A percentile compares a stretch with the other conserved stretches of the same genome.
Evolutionary conservation across 1,140 invertebrate genomes (phyloP).

Genomic region (Maniola jurtina): DNA sequence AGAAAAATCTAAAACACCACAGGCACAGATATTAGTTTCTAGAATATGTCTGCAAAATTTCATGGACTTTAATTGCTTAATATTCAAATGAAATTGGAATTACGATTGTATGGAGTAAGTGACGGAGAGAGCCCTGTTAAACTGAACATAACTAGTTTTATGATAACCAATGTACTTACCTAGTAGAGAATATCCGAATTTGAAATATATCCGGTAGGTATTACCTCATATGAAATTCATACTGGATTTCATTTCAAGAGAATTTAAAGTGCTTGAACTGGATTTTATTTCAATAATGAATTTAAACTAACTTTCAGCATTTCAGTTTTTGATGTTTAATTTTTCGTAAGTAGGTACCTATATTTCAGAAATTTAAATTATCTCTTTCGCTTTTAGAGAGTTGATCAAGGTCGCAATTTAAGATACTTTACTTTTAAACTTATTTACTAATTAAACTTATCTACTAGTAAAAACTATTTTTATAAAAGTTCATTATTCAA

Average conservation of each 20-base stretch:
- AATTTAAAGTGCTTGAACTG: neutral
- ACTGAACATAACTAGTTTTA: neutral
- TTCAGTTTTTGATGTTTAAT: neutral
- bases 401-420: neutral
- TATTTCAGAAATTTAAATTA: neutral
- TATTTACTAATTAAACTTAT: too few species aligned
- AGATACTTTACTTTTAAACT: too few species aligned
- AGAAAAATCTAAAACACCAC: too few species aligned
- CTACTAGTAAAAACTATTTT: too few species aligned
- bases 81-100: too few species aligned
- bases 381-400: neutral
- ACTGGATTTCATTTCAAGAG: neutral
- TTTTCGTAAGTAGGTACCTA: neutral
- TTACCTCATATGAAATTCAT: neutral
- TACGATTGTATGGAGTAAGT: too few species aligned
- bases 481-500: too few species aligned
- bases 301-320: neutral
- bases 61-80: too few species aligned
- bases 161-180: neutral
- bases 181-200: neutral
- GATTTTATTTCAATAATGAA: slow-evolving; percentile 3
- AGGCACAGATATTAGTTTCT: too few species aligned
- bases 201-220: neutral
- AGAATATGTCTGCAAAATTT: too few species aligned
- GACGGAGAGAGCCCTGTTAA: neutral